Base-by-base conservation (phyloP, 2,113 vertebrate species). In the Etheostoma cragini region DNA sequence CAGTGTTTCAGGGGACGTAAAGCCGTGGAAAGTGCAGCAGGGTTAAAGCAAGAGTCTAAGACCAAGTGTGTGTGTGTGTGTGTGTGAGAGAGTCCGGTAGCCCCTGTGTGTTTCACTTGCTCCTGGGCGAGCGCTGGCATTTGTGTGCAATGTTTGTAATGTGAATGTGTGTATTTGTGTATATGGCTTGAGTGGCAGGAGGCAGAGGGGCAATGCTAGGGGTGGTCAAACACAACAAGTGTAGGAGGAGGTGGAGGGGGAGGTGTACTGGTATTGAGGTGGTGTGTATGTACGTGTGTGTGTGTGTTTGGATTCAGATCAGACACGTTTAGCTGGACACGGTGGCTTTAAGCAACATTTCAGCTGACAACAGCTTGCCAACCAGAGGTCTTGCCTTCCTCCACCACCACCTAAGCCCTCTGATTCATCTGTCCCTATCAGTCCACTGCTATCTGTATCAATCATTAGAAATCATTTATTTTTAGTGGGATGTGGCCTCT, bases 381-480 rank as follows among this genome's bases (percentile, higher is more conserved):
- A 91, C 90, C 94, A 87, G 91, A 82, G 93, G 93, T 92, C 93
- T 93, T 77, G 92, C 92, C 93, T 30, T 24, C 83, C 86, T 49
- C 70, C 46, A 78, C 78, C 89, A 79, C 82, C 84, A 80, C 84
- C 87, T 74, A 14, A 84, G 80, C 64, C 89, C 82, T 88, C 77
- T 82, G 88, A 92, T 91, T 94, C 84, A 91, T 93, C 77, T 58
- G 79, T 87, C 86, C 91, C 92, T 74, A 94, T 94, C 94, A 94
- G 94, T 94, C 94, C 80, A 79, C 86, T 87, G 89, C 84, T 86
- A 93, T 95, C 93, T 93, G 91, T 94, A 95, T 95, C 94, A 96
- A 95, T 96, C 95, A 95, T 89, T 91, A 77, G 86, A 89, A 87
- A 95, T 95, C 46, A 93, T 95, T 93, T 95, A 95, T 96, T 96